A percentile compares a stretch with the other conserved stretches of the same genome.
These are phyloP conservation scores for Probosciger aterrimus DNA, from an alignment of 2,113 vertebrate species.

Conservation along the genomic window DNA sequence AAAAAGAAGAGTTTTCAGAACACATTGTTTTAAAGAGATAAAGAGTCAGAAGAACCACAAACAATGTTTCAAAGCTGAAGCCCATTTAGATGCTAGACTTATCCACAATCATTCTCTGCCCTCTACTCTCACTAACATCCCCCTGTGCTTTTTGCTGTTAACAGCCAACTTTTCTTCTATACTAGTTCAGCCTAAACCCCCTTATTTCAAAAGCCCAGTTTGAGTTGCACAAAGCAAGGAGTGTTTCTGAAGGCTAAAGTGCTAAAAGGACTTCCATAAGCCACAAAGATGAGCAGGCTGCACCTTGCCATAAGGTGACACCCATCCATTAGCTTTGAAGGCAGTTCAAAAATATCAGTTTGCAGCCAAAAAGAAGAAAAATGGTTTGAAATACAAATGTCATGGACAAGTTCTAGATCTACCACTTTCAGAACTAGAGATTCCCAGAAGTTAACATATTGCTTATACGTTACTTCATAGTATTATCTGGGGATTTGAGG, in stretches of 20 bases:
- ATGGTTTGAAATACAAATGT: not conserved
- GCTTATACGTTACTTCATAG: not conserved
- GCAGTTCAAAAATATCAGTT: not conserved
- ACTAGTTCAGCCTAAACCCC: not conserved
- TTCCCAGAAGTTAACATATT: not conserved
- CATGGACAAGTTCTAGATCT: not conserved
- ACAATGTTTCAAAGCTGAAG: not conserved
- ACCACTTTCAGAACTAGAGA: not conserved
- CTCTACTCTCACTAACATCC: not conserved
- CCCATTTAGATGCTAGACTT: not conserved
- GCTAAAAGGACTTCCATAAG: not conserved
- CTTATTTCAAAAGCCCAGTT: not conserved
- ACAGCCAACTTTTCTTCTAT: not conserved
- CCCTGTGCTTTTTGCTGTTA: not conserved
- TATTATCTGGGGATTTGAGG: not conserved
- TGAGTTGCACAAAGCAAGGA: not conserved
- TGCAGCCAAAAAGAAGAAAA: not conserved
- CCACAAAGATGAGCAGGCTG: not conserved
- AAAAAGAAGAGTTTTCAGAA: not conserved
- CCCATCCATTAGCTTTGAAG: not conserved
- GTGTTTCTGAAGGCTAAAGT: not conserved
- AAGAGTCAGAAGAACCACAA: not conserved
- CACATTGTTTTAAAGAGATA: not conserved
- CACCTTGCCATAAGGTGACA: not conserved
- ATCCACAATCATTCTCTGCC: not conserved